Percentiles rank a stretch among this genome's conserved stretches.
Conservation (phyloP, 2,888 invertebrate genomes). For the Hirtodrosophila trivittata region DNA sequence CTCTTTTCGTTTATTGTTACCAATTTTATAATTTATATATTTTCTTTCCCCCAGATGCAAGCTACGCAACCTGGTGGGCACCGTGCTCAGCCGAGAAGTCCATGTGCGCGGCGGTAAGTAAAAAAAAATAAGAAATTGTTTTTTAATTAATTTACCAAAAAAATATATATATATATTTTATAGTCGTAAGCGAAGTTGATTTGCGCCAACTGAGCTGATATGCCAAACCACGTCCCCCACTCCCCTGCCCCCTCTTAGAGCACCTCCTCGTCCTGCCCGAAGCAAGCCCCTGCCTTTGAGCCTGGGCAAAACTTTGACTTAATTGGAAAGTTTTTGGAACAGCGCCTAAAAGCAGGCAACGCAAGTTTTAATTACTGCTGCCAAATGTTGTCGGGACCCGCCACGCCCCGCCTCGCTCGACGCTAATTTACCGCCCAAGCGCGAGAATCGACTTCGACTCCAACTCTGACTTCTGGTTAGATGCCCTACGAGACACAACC, state of each 20-base stretch:
- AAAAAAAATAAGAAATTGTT: conserved; percentile 51
- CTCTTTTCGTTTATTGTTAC: conserved; percentile 2
- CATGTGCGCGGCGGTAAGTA: conserved; percentile 94
- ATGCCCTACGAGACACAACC: conserved; percentile 19
- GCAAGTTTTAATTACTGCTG: conserved; percentile 73
- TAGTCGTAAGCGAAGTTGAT: conserved; percentile 59
- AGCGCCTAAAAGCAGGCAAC: conserved; percentile 67
- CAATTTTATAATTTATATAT: background rate
- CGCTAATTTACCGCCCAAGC: conserved; percentile 73
- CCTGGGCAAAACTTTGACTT: conserved; percentile 50
- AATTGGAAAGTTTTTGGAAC: conserved; percentile 69
- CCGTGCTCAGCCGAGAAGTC: conserved; percentile 92
- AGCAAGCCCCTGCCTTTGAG: background rate
- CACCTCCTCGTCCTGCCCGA: background rate
- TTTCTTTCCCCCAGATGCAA: conserved; percentile 83
- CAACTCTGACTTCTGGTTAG: conserved; percentile 30
- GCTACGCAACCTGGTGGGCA: conserved; percentile 89
- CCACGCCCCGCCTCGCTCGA: conserved; percentile 12
- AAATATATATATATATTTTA: conserved; percentile 57
- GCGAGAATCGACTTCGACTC: conserved; percentile 68
- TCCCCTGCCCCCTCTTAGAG: background rate
- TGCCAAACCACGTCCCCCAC: background rate
- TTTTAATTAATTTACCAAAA: conserved; percentile 63
- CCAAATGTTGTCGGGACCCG: conserved; percentile 57
- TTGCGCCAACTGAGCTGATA: conserved; percentile 59